Percentiles rank a stretch among this genome's conserved stretches.
These are phyloP conservation scores for Drosophila jambulina DNA, from an alignment of 1,140 invertebrate genomes.

Conservation along the genomic window DNA sequence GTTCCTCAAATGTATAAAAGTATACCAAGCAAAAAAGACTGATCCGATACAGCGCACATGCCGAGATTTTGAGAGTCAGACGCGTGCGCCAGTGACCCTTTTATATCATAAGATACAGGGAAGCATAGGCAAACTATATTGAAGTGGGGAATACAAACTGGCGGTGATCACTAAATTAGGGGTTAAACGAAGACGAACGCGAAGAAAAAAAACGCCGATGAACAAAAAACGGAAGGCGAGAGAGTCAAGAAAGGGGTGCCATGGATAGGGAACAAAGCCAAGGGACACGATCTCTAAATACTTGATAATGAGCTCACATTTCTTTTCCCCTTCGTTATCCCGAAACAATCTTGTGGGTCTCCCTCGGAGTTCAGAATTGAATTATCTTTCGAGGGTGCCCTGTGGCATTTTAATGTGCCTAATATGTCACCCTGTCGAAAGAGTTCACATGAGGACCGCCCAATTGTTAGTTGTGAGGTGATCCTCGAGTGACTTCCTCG, in stretches of 20 bases:
- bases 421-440: conserved; percentile 71
- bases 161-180: conserved; percentile 75
- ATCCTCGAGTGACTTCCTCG: conserved; percentile 55
- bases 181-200: conserved; percentile 60
- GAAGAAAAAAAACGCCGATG: conserved; percentile 39
- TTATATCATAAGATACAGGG: conserved; percentile 44
- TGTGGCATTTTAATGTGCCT: conserved; percentile 81
- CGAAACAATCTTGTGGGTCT: conserved; percentile 31
- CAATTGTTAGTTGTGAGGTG: conserved; percentile 39
- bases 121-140: conserved; percentile 37
- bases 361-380: conserved; percentile 59
- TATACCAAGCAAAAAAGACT: conserved; percentile 38
- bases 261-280: conserved; percentile 41
- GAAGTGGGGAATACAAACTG: conserved; percentile 27
- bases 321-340: conserved; percentile 13
- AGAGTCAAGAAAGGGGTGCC: conserved; percentile 65
- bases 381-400: conserved; percentile 62
- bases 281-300: conserved; percentile 76
- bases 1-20: conserved; percentile 31
- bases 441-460: conserved; percentile 71
- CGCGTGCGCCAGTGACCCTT: conserved; percentile 65
- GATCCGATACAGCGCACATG: conserved; percentile 60
- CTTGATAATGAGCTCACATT: conserved; percentile 75
- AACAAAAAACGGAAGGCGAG: conserved; percentile 56
- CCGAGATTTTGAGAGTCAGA: conserved; percentile 54